Evolutionary conservation across 2,888 invertebrate species (phyloP), one percentile per base, ranked within the genome.

Genomic region (Actias luna): DNA sequence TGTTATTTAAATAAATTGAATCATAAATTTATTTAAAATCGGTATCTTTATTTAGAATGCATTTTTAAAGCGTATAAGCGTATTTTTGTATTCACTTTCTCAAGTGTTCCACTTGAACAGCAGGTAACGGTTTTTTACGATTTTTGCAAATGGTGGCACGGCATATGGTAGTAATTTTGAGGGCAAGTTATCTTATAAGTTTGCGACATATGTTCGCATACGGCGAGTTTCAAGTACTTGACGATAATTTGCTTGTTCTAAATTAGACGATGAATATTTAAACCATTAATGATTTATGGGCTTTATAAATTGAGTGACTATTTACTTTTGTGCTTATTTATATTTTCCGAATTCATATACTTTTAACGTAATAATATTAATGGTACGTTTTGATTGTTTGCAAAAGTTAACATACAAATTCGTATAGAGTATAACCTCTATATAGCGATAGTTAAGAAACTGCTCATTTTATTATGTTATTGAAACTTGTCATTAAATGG

Each of bases 141-240:
- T 68, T 65, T 68, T 70, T 68, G 29, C 55, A 67, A 66, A 58
- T 64, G 59, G 65, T 63, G 46, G 33, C 69, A 65, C 69, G 69
- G 74, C 85, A 86, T 82, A 60, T 85, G 84, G 81, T 69, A 69
- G 70, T 78, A 76, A 81, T 84, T 82, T 84, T 70, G 78, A 72
- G 79, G 79, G 66, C 69, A 75, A 79, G 69, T 77, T 78, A 74
- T 73, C 74, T 71, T 72, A 74, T 69, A 71, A 74, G 71, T 77
- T 74, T 69, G 70, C 64, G 78, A 77, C 83, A 85, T 81, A 75
- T 84, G 83, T 65, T 31, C 67, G 59, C 31, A 59, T 64, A 67
- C 64, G 57, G 66, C 66, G 64, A 65, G 63, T 69, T 65, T 68
- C 67, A 68, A 66, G 69, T 66, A 60, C 59, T 27, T 7, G 29